Evolutionary conservation across 64 coral and sea anemone genomes (phyloP).

Genomic region (Porites australiensis): DNA sequence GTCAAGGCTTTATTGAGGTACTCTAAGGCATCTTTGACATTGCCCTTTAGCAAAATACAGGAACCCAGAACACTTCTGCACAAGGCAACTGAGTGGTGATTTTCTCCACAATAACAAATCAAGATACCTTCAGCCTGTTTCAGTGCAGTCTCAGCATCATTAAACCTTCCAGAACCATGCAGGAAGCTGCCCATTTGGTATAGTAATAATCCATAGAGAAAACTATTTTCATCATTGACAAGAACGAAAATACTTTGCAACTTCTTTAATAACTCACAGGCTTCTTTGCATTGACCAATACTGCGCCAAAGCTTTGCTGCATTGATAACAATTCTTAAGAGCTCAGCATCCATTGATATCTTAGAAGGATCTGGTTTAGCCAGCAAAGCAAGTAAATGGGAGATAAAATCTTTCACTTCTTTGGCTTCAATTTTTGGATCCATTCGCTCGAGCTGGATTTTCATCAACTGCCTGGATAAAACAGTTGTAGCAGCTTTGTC

Average conservation of each 20-base stretch:
- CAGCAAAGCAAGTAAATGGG: neutral
- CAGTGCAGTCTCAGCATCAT: neutral
- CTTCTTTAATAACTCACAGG: neutral
- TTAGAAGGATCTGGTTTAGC: neutral
- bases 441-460: neutral
- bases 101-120: neutral
- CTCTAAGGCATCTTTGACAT: neutral
- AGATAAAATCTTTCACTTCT: neutral
- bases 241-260: neutral
- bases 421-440: no score
- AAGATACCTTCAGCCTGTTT: neutral
- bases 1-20: neutral
- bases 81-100: neutral
- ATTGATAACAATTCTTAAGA: neutral
- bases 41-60: neutral
- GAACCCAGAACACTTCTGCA: conserved; percentile 22
- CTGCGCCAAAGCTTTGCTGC: neutral
- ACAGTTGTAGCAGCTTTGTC: neutral
- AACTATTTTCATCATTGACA: neutral
- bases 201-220: conserved; percentile 3
- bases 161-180: neutral
- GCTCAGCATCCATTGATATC: neutral
- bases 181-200: conserved; percentile 17
- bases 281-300: neutral
- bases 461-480: neutral